Conservation (phyloP, 1,140 invertebrate genomes). For the Platyura marginata region DNA sequence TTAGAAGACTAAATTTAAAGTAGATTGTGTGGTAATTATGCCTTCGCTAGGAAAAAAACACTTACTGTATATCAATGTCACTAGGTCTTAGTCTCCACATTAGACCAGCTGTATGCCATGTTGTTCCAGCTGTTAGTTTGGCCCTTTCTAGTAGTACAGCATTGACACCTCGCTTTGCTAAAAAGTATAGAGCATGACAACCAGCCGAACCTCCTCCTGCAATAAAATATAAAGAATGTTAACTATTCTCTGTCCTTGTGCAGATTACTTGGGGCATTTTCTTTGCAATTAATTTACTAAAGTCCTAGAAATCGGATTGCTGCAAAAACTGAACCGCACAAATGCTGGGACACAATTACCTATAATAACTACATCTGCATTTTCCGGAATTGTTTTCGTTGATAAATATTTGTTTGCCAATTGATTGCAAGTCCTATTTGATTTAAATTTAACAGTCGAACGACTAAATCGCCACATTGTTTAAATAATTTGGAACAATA, state of each 20-base stretch:
- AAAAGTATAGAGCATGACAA: slow-evolving; percentile 68
- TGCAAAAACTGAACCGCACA: not conserved
- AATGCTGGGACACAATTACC: not conserved
- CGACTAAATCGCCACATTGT: too few species aligned
- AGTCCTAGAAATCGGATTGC: not conserved
- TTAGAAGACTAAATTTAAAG: not conserved
- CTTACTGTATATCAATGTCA: slow-evolving; percentile 62
- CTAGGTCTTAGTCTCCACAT: slow-evolving; percentile 65
- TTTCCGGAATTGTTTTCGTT: too few species aligned
- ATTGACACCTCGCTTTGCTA: slow-evolving; percentile 58
- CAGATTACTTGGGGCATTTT: not conserved
- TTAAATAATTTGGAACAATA: too few species aligned
- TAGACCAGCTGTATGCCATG: slow-evolving; percentile 66
- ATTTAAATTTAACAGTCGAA: too few species aligned
- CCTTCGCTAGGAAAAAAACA: not conserved
- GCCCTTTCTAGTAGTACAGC: slow-evolving; percentile 62
- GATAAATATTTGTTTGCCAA: too few species aligned
- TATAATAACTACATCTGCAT: not conserved
- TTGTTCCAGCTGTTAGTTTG: slow-evolving; percentile 67
- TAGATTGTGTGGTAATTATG: not conserved
- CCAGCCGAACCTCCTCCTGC: slow-evolving; percentile 70
- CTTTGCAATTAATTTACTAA: not conserved
- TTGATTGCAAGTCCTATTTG: too few species aligned
- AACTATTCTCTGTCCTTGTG: not conserved
- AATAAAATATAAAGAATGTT: not conserved